phyloP scores from a whole-genome alignment of 1,140 invertebrate species.

The Caenorhabditis tropicalis region DNA sequence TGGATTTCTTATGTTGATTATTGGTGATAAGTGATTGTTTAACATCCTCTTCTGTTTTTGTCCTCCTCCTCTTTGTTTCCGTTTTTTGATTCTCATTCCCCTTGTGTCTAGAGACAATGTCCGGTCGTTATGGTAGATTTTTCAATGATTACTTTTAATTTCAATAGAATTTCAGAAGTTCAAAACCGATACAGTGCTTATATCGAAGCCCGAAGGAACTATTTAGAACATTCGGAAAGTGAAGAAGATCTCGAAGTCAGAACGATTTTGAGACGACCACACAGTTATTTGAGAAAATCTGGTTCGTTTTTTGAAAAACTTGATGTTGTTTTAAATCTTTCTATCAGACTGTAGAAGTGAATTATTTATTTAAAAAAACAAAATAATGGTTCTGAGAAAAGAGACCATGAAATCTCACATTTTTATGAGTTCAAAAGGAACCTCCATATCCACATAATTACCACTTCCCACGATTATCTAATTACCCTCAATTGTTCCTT shows the following conservation, averaged over 20 bases:
- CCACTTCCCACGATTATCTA: slow-evolving; percentile 33
- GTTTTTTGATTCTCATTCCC: neutral
- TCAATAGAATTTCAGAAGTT: slow-evolving; percentile 13
- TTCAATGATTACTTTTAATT: neutral
- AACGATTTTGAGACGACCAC: slow-evolving; percentile 21
- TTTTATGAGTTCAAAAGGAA: too few species aligned
- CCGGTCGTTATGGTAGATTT: slow-evolving; percentile 12
- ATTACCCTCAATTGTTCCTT: slow-evolving; percentile 24
- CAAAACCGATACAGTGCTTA: slow-evolving; percentile 28
- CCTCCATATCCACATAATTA: neutral
- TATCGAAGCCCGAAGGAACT: neutral
- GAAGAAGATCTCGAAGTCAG: slow-evolving; percentile 13
- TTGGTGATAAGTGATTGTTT: slow-evolving; percentile 19
- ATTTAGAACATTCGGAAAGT: slow-evolving; percentile 30
- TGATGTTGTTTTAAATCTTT: neutral
- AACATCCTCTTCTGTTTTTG: neutral
- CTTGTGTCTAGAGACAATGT: neutral
- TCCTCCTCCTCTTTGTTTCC: neutral
- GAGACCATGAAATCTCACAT: too few species aligned
- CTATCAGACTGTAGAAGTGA: neutral
- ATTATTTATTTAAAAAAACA: neutral
- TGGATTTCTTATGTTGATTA: neutral
- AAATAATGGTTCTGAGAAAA: too few species aligned
- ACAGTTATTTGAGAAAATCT: neutral
- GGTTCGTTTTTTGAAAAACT: neutral